Evolutionary conservation across 30 jellyfish, hydroid and myxozoan genomes (phyloP), one percentile per base, ranked within the genome.

Genomic region (Hydra vulgaris): DNA sequence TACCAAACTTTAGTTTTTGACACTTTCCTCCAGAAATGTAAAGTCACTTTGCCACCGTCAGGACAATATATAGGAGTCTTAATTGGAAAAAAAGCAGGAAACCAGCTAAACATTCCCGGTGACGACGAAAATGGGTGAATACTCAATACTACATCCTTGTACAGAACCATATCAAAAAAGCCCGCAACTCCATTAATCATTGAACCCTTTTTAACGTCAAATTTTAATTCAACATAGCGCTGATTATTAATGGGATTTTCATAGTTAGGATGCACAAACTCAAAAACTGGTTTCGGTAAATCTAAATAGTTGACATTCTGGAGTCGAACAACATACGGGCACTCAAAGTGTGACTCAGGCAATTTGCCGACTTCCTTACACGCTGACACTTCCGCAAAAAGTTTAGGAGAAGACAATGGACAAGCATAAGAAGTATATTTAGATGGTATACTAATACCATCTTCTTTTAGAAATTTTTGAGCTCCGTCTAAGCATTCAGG

Each of bases 41-140:
- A 54, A 69, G 88, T 85, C 70, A 95, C 87, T 17, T 26, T 73
- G 19, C 88, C 84, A 21, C 86, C 86, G 15, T 74, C 94, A 54
- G 94, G 94, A 26, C 94, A 85, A 71, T 74, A 85, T 77, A 95
- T 75, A 20, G 99, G 97, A 26, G 74, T 68, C 96, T 95, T 84
- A 3, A 80, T 67, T 17, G 80, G 81, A 66, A 85, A 80, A 25
- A 76, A 80, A 7, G 77, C 90, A 19, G 99, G 99, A 88, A 95
- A 89, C 99, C 99, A 95, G 76, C 99, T 95, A 77, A 95, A 95
- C 99, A 95, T 95, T 20, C 97, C 97, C 25, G 84, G 94, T 5
- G 99, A 88, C 26, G 84, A 95, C 15, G 99, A 84, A 15, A 84
- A 70, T 1, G 99, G 99, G 70, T 83, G 96, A 15, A 95, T 95